A percentile compares a stretch with the other conserved stretches of the same genome.
Conservation (phyloP, 2,888 invertebrate genomes). For the Thysanoteuthis rhombus region DNA sequence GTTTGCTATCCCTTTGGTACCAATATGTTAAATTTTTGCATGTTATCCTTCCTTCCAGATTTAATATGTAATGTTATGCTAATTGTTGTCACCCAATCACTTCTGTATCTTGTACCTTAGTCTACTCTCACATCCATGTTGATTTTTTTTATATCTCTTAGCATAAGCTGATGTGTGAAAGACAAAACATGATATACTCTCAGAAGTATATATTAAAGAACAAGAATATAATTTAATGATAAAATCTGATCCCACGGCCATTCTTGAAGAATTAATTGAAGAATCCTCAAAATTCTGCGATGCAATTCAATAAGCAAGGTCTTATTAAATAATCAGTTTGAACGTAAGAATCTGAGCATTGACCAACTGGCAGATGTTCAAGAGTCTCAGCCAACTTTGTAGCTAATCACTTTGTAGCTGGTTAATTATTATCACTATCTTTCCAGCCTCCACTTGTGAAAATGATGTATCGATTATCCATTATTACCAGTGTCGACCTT, state of each 20-base stretch:
- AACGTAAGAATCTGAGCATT: not conserved
- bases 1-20: too few relatives aligned
- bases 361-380: not conserved
- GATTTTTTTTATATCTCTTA: too few relatives aligned
- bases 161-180: too few relatives aligned
- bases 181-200: not conserved
- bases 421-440: conserved; percentile 12
- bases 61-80: too few relatives aligned
- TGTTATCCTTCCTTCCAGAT: too few relatives aligned
- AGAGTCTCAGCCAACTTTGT: not conserved
- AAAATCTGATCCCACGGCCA: not conserved
- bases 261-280: not conserved
- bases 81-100: too few relatives aligned
- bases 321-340: conserved; percentile 12
- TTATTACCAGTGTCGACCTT: not conserved
- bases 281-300: not conserved
- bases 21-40: too few relatives aligned
- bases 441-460: not conserved
- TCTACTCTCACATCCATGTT: too few relatives aligned
- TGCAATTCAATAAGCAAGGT: not conserved
- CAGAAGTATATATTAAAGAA: not conserved
- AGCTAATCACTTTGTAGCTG: not conserved
- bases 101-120: too few relatives aligned
- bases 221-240: not conserved
- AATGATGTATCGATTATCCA: not conserved